Evolutionary conservation across 2,888 invertebrate species (phyloP).

Genomic region (Nasonia oneida): DNA sequence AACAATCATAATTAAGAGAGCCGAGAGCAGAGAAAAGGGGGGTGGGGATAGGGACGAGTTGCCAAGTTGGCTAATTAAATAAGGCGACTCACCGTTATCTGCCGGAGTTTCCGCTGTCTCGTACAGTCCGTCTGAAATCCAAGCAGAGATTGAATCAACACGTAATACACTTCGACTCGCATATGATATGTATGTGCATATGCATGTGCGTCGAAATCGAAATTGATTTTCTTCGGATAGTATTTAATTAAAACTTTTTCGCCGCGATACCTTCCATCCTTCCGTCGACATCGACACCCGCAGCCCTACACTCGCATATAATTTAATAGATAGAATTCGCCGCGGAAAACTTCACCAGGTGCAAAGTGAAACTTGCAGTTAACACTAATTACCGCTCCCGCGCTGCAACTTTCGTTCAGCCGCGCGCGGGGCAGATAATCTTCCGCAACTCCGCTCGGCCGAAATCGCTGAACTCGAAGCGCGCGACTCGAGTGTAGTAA

Average conservation of each 20-base stretch:
- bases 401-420: neutral
- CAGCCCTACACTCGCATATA: neutral
- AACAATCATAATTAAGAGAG: conserved; percentile 66
- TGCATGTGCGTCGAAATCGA: neutral
- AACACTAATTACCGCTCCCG: conserved; percentile 2
- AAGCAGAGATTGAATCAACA: conserved; percentile 59
- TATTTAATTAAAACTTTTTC: conserved; percentile 42
- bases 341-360: neutral
- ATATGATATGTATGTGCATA: neutral
- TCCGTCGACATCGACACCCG: neutral
- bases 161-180: conserved; percentile 30
- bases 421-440: neutral
- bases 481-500: neutral
- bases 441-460: neutral
- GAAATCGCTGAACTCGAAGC: neutral
- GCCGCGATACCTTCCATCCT: neutral
- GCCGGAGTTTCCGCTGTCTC: conserved; percentile 69
- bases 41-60: neutral
- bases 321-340: neutral
- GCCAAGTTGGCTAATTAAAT: conserved; percentile 56
- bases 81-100: conserved; percentile 71
- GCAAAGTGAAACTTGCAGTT: neutral
- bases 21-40: neutral
- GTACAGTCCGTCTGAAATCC: conserved; percentile 74
- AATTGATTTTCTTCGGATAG: neutral